Evolutionary conservation across 2,888 invertebrate species (phyloP).

Genomic region (Andrena dorsata): DNA sequence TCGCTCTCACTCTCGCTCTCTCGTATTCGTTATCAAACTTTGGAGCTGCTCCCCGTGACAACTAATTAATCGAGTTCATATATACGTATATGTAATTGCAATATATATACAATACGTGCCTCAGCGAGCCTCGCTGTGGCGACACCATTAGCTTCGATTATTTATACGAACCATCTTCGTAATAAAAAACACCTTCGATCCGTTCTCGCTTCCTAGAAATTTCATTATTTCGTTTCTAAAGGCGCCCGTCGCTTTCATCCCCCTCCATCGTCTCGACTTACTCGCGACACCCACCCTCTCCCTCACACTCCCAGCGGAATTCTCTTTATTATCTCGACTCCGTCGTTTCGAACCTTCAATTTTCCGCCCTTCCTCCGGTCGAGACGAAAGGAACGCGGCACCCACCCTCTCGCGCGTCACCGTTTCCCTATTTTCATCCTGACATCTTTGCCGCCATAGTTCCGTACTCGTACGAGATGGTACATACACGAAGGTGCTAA

Average conservation of each 20-base stretch:
- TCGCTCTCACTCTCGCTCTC: conserved; percentile 11
- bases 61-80: conserved; percentile 60
- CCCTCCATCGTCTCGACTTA: not conserved
- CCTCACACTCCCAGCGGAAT: not conserved
- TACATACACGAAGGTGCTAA: conserved; percentile 26
- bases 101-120: conserved; percentile 64
- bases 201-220: conserved; percentile 45
- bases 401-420: not conserved
- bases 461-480: not conserved
- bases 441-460: conserved; percentile 10
- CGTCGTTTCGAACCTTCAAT: not conserved
- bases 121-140: conserved; percentile 36
- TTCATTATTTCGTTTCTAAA: conserved; percentile 32
- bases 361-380: not conserved
- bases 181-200: conserved; percentile 55
- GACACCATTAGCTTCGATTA: conserved; percentile 38
- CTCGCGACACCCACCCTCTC: not conserved
- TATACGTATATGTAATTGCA: conserved; percentile 50
- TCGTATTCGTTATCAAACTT: conserved; percentile 51
- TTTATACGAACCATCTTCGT: conserved; percentile 61
- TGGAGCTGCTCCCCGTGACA: conserved; percentile 33
- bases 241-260: not conserved
- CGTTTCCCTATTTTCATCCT: conserved; percentile 41
- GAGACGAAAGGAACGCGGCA: not conserved
- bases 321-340: not conserved